Evolutionary conservation across 2,113 vertebrate species (phyloP).

Genomic region (Trogon surrucura): DNA sequence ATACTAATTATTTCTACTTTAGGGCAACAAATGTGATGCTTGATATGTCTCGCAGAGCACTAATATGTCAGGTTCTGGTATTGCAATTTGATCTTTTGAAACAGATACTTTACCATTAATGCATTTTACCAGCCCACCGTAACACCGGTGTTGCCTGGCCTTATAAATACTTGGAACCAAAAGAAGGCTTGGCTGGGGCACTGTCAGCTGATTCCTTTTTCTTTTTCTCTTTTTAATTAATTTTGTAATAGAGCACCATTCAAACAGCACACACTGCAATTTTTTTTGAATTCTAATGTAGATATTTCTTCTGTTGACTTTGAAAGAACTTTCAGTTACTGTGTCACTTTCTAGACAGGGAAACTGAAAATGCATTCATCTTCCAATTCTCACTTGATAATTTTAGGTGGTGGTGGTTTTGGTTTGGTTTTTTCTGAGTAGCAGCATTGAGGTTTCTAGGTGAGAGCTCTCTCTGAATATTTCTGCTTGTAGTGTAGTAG

Average conservation of each 20-base stretch:
- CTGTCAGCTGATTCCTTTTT: background rate
- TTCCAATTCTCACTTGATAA: background rate
- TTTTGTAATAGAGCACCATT: slow-evolving; percentile 25
- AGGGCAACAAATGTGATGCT: slow-evolving; percentile 4
- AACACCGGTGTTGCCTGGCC: slow-evolving; percentile 17
- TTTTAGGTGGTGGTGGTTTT: background rate
- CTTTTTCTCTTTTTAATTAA: background rate
- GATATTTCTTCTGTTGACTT: background rate
- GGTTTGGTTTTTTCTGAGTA: background rate
- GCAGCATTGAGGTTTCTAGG: background rate
- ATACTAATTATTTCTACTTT: background rate
- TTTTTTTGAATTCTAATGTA: background rate
- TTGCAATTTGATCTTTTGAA: background rate
- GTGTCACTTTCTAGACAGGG: background rate
- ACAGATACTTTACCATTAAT: background rate
- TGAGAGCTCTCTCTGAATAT: background rate
- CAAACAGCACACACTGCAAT: slow-evolving; percentile 46
- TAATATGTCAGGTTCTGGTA: background rate
- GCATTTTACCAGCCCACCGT: background rate
- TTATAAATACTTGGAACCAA: background rate
- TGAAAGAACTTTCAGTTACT: background rate
- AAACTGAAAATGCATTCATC: background rate
- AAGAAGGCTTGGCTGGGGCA: slow-evolving; percentile 17
- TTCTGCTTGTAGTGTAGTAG: background rate
- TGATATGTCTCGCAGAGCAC: background rate